phyloP scores from a whole-genome alignment of 2,113 vertebrate species.

The Aphyosemion australe region DNA sequence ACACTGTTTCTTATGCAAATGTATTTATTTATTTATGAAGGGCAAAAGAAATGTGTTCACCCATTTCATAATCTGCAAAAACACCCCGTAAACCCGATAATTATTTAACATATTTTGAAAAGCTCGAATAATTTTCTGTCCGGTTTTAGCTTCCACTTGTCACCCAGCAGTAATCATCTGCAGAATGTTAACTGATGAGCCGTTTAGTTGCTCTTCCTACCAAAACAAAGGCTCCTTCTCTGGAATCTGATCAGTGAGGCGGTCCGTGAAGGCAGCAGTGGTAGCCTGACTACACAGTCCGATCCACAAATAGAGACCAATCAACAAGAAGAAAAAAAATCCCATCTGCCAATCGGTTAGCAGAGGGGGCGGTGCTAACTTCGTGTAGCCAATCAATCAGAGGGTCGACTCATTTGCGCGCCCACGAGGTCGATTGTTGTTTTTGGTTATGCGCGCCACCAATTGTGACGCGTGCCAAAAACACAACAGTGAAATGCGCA shows the following conservation, averaged over 20 bases:
- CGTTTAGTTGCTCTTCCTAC: neutral
- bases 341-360: slow-evolving; percentile 37
- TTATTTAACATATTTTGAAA: too few species aligned
- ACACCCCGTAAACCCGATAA: too few species aligned
- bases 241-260: neutral
- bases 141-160: neutral
- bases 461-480: slow-evolving; percentile 53
- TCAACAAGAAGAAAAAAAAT: slow-evolving; percentile 11
- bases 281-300: slow-evolving; percentile 60
- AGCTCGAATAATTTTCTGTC: neutral
- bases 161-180: too few species aligned
- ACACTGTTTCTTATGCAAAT: too few species aligned
- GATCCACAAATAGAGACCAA: slow-evolving; percentile 71
- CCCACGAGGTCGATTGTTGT: slow-evolving; percentile 52
- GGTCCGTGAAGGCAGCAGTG: slow-evolving; percentile 50
- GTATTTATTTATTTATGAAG: too few species aligned
- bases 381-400: slow-evolving; percentile 52
- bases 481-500: slow-evolving; percentile 32
- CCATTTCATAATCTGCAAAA: too few species aligned
- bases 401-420: slow-evolving; percentile 30
- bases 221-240: slow-evolving; percentile 1
- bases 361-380: slow-evolving; percentile 1
- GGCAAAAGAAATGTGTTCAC: too few species aligned
- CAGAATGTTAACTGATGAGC: too few species aligned
- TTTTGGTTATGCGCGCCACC: slow-evolving; percentile 68